Base-by-base conservation (phyloP, 2,888 invertebrate genomes). In the Entomobrya proxima region DNA sequence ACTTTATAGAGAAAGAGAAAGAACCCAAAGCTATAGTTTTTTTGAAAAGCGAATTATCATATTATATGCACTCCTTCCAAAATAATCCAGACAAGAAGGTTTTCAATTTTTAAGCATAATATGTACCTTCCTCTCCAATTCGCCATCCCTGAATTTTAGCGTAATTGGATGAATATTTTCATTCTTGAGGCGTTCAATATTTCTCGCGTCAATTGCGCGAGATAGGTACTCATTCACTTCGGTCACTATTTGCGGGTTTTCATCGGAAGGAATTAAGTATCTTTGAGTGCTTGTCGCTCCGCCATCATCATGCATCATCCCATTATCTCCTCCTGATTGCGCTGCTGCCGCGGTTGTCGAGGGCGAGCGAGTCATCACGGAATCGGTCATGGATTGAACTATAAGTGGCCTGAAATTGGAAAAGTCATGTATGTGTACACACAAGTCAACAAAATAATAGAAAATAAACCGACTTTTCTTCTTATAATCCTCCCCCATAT, bases 161-260 rank as follows among this genome's bases (percentile, higher is more conserved):
- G 97, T 94, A 91, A 97, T 93, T 0, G 95, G 95, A 79, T 95
- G 94, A 92, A 98, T 98, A 92, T 98, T 97, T 91, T 98, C 97
- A 0, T 95, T 94, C 79, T 97, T 94, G 78, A 98, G 93, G 76
- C 96, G 94, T 92, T 98, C 98, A 83, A 98, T 97, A 91, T 97
- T 97, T 78, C 98, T 94, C 0, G 98, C 98, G 92, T 98, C 98
- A 89, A 98, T 98, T 15, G 98, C 98, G 89, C 97, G 95, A 94
- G 97, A 96, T 90, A 99, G 93, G 92, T 98, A 98, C 90, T 98
- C 98, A 91, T 98, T 98, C 27, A 98, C 97, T 92, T 98, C 98
- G 90, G 97, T 97, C 90, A 85, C 80, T 11, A 85, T 85, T 64
- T 85, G 85, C 18, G 72, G 80, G 30, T 40, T 85, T 55, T 80